phyloP scores from a whole-genome alignment of 2,113 vertebrate species.

The Spermophilus dauricus region DNA sequence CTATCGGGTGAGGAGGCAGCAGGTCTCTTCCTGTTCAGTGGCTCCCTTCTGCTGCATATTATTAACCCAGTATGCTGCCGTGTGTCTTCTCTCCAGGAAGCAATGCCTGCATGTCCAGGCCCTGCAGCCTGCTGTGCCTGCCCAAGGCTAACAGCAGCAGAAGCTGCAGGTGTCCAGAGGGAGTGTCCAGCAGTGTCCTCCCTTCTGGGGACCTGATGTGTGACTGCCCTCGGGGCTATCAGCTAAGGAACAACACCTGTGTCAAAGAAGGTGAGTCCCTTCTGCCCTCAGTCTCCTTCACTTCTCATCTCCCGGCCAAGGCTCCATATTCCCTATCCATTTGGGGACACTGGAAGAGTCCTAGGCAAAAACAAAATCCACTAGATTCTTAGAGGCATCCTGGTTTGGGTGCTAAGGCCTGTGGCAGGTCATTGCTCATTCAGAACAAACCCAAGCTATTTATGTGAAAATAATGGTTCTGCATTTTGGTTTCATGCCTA shows the following conservation, averaged over 20 bases:
- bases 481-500: neutral
- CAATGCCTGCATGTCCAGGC: slow-evolving; percentile 93
- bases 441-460: neutral
- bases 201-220: slow-evolving; percentile 93
- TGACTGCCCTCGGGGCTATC: slow-evolving; percentile 94
- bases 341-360: neutral
- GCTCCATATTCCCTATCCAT: neutral
- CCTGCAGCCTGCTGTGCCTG: slow-evolving; percentile 96
- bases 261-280: slow-evolving; percentile 91
- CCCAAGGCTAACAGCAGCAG: slow-evolving; percentile 91
- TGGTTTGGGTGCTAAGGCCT: neutral
- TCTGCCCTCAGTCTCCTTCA: accelerated
- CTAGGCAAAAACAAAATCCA: neutral
- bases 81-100: slow-evolving; percentile 87
- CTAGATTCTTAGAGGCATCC: neutral
- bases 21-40: accelerated
- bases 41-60: accelerated
- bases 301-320: accelerated
- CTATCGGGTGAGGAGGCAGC: accelerated
- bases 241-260: slow-evolving; percentile 92
- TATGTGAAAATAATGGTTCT: neutral
- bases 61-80: accelerated
- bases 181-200: slow-evolving; percentile 87
- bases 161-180: slow-evolving; percentile 95
- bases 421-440: neutral